Evolutionary conservation across 1,140 invertebrate genomes (phyloP), one percentile per base, ranked within the genome.

Genomic region (Meloidogyne floridensis): DNA sequence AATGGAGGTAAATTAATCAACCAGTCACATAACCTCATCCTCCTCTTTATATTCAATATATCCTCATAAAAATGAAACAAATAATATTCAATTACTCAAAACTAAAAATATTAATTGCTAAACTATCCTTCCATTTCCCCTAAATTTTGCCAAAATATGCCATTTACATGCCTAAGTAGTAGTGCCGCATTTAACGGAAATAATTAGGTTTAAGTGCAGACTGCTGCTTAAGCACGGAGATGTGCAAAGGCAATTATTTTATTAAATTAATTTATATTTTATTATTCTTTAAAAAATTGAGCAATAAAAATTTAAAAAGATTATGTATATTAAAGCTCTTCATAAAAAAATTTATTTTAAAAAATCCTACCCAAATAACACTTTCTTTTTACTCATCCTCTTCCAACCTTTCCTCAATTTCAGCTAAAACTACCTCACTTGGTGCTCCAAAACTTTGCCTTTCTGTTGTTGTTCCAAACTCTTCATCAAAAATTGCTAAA

Each of bases 171-270:
- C 59, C 81, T 82, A 82, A 82, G 81, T 82, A 82, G 81, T 82
- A 82, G 81, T 82, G 81, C 81, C 81, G 81, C 81, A 82, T 65
- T 72, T 82, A 82, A 82, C 79, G 43, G 65, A 47, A 59, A 56
- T 20, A n/a, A 3, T 47, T 75, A n/a, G 74, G 80, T 80, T 82
- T 82, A 82, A 72, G 71, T 82, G 81, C 74, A 72, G 70, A 20
- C 81, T 82, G 51, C 81, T 82, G 81, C 81, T 82, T 82, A 82
- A 82, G 69, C 75, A 32, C 72, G 18, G n/a, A 18, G 11, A 54
- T n/a, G 72, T n/a, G 7, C 43, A 20, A 6, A 5, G 32, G 8
- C 10, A 47, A 11, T 73, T 73, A 53, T 47, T 71, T 5, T 32
- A 18, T 6, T 71, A 71, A 71, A 71, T 20, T 71, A 6, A 42